These are phyloP conservation scores for Catocala nupta DNA, from an alignment of 2,888 invertebrate species.

Conservation along the genomic window DNA sequence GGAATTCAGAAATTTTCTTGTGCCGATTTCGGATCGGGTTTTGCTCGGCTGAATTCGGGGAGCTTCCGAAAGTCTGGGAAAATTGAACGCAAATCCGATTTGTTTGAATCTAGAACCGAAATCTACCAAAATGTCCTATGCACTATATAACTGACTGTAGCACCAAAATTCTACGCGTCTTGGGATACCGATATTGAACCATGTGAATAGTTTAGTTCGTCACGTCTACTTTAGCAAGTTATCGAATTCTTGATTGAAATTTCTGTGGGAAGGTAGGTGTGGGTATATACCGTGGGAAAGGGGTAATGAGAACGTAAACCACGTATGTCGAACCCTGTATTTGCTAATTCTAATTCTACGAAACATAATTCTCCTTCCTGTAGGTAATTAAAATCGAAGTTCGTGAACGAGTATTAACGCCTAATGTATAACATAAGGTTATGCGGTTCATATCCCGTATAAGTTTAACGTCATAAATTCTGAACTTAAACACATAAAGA, in stretches of 20 bases:
- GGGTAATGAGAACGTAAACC: constrained; percentile 35
- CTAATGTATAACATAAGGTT: constrained; percentile 43
- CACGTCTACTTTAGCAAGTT: too few species aligned
- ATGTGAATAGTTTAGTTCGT: too few species aligned
- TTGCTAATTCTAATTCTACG: constrained; percentile 48
- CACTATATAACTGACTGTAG: constrained; percentile 49
- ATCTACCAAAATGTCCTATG: constrained; percentile 67
- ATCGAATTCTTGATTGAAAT: background rate
- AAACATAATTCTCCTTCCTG: constrained; percentile 48
- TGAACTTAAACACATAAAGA: constrained; percentile 60
- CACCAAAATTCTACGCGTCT: constrained; percentile 34
- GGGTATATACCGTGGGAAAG: background rate
- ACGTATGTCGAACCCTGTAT: constrained; percentile 21
- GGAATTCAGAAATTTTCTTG: constrained; percentile 69
- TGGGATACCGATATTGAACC: constrained; percentile 11
- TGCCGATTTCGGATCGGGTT: constrained; percentile 72
- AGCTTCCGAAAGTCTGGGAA: constrained; percentile 79
- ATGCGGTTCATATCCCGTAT: constrained; percentile 53
- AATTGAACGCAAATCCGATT: constrained; percentile 86
- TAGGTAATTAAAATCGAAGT: constrained; percentile 48
- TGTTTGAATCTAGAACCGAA: constrained; percentile 69
- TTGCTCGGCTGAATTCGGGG: constrained; percentile 66
- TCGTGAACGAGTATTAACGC: constrained; percentile 48
- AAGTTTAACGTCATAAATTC: constrained; percentile 63
- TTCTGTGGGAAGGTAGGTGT: background rate